Base-by-base conservation (phyloP, 2,797 vertebrate species). In the Microtus agrestis region DNA sequence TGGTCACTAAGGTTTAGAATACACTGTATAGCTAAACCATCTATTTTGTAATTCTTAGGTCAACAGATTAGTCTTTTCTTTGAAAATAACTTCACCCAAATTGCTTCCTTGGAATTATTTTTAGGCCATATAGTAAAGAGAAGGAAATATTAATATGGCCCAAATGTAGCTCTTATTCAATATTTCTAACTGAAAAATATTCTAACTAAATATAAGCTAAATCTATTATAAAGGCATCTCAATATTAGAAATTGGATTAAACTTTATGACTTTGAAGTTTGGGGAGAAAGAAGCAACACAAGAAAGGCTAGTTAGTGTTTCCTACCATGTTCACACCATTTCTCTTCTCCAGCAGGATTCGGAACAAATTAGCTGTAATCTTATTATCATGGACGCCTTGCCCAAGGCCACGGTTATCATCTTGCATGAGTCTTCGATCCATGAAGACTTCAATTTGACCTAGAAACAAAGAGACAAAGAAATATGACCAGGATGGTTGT, bases 361-460 rank as follows among this genome's bases (percentile, higher is more conserved):
- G 98, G 97, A 99, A 99, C 27, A 99, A 96, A 97, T 98, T 99
- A 29, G 98, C 99, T 48, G 99, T 99, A 87, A 99, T 98, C 97
- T 99, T 99, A 98, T 99, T 99, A 98, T 99, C 99, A 15, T 99
- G 99, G 87, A 99, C 98, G 69, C 99, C 99, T 98, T 99, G 99
- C 71, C 99, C 99, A 63, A 99, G 99, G 54, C 99, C 99, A 23
- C 99, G 99, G 98, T 99, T 99, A 97, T 99, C 99, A 80, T 99
- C 99, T 98, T 99, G 99, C 98, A 99, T 99, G 96, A 99, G 98
- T 81, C 99, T 98, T 56, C 99, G 99, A 98, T 99, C 99, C 99
- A 99, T 98, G 93, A 99, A 98, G 91, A 99, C 99, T 98, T 99
- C 99, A 97, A 99, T 98, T 96, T 99, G 99, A 94, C 99, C 99